These are phyloP conservation scores for Dolichopus griseipennis DNA, from an alignment of 2,888 invertebrate genomes.

Conservation along the genomic window DNA sequence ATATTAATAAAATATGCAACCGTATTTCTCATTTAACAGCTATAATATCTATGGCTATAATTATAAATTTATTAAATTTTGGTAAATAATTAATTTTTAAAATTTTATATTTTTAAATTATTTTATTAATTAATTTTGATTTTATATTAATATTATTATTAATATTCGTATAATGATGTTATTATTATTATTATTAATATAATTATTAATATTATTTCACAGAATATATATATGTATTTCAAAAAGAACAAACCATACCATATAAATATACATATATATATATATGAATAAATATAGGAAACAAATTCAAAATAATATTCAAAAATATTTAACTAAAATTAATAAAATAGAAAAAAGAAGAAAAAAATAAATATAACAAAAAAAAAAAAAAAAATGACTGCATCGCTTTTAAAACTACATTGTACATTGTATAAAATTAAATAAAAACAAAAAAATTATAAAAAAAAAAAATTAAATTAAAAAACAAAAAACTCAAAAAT, in stretches of 20 bases:
- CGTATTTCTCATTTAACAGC: too few relatives aligned
- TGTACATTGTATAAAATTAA: conserved; percentile 23
- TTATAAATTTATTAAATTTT: too few relatives aligned
- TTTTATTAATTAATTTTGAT: too few relatives aligned
- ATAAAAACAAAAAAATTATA: conserved; percentile 12
- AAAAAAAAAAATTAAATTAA: conserved; percentile 11
- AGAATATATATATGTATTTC: background rate
- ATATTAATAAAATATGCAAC: too few relatives aligned
- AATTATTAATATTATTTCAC: too few relatives aligned
- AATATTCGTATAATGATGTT: too few relatives aligned
- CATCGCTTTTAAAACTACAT: conserved; percentile 24
- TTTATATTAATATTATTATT: too few relatives aligned
- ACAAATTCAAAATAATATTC: conserved; percentile 10
- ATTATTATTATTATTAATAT: too few relatives aligned
- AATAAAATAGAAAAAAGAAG: conserved; percentile 14
- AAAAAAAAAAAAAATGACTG: conserved; percentile 21
- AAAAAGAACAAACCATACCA: background rate
- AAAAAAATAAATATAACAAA: too few relatives aligned
- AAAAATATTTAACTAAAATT: background rate
- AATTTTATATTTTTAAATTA: too few relatives aligned
- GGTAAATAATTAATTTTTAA: too few relatives aligned
- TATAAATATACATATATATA: conserved; percentile 11
- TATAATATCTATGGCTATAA: too few relatives aligned
- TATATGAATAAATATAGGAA: conserved; percentile 26
- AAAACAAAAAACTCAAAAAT: conserved; percentile 7